Percentiles rank a stretch among this genome's conserved stretches.
These are phyloP conservation scores for Rhinoderma darwinii DNA, from an alignment of 2,113 vertebrate genomes.

Conservation along the genomic window DNA sequence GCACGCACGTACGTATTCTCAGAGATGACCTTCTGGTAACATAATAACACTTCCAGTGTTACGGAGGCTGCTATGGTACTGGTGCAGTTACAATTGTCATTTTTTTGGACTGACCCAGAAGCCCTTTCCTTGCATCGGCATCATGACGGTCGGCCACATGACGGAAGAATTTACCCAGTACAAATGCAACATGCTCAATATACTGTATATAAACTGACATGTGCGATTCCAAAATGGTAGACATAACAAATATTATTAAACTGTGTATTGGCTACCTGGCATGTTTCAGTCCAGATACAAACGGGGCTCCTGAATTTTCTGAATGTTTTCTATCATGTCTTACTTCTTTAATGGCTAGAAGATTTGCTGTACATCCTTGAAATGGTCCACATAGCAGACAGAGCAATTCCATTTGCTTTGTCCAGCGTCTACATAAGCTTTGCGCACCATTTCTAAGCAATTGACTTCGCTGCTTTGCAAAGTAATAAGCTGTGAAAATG, in stretches of 20 bases:
- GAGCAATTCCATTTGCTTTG: slow-evolving; percentile 20
- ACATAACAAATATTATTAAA: background rate
- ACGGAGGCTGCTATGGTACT: too few relatives aligned
- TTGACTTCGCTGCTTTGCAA: slow-evolving; percentile 33
- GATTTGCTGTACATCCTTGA: background rate
- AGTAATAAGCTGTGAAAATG: slow-evolving; percentile 48
- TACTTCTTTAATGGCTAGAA: background rate
- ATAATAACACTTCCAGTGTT: too few relatives aligned
- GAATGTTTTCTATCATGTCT: background rate
- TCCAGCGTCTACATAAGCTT: slow-evolving; percentile 33
- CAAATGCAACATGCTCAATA: too few relatives aligned
- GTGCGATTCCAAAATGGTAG: too few relatives aligned
- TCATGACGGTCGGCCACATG: too few relatives aligned
- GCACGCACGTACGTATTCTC: too few relatives aligned
- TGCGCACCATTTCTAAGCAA: slow-evolving; percentile 49
- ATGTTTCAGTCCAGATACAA: background rate
- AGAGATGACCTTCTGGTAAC: too few relatives aligned
- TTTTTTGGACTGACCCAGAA: too few relatives aligned
- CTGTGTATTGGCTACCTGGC: background rate
- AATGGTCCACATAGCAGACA: slow-evolving; percentile 19
- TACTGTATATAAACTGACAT: too few relatives aligned
- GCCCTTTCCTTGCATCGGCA: too few relatives aligned
- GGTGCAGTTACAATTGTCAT: too few relatives aligned
- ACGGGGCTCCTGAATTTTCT: background rate
- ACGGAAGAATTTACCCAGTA: too few relatives aligned